Conservation (phyloP, 2,888 invertebrate species). For the Drosophila rellima region DNA sequence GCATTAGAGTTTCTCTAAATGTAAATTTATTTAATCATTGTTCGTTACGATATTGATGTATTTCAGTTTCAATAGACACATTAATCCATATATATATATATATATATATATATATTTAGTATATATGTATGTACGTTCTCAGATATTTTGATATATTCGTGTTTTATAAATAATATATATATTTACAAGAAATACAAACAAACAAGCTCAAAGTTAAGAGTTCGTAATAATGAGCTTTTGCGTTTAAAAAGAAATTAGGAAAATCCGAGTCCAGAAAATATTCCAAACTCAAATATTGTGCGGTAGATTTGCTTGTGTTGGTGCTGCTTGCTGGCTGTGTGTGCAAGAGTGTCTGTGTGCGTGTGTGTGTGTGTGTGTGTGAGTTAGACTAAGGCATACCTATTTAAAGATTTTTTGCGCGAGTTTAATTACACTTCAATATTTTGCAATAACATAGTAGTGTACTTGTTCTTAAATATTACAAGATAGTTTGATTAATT, state of each 20-base stretch:
- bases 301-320: constrained; percentile 3
- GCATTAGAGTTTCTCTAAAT: constrained; percentile 69
- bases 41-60: constrained; percentile 63
- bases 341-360: neutral
- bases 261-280: neutral
- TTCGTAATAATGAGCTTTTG: constrained; percentile 6
- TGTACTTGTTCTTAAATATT: constrained; percentile 31
- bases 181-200: constrained; percentile 61
- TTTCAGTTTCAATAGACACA: constrained; percentile 66
- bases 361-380: constrained; percentile 30
- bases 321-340: constrained; percentile 17
- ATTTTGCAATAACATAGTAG: constrained; percentile 35
- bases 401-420: constrained; percentile 82
- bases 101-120: no score
- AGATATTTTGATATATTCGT: constrained; percentile 44
- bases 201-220: constrained; percentile 21
- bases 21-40: constrained; percentile 73
- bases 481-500: constrained; percentile 34
- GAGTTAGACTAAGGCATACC: constrained; percentile 75
- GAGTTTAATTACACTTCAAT: constrained; percentile 64
- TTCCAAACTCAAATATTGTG: constrained; percentile 10
- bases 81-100: constrained; percentile 55
- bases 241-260: neutral
- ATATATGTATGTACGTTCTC: constrained; percentile 43
- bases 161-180: constrained; percentile 29